A percentile compares a stretch with the other conserved stretches of the same genome.
phyloP scores from a whole-genome alignment of 2,113 vertebrate species.

The Eptatretus burgeri region DNA sequence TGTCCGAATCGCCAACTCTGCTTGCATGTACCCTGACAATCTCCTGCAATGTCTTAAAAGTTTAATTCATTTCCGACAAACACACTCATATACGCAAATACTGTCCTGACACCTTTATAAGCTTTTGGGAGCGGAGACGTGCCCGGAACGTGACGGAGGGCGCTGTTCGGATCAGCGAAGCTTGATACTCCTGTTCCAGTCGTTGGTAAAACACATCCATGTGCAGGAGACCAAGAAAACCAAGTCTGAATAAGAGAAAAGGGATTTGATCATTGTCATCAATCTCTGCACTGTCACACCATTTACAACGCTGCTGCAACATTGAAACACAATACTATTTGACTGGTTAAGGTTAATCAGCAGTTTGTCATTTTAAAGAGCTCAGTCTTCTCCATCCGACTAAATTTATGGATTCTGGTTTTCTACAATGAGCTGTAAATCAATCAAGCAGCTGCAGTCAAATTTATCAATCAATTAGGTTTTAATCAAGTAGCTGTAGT shows the following conservation, averaged over 20 bases:
- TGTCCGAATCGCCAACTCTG: no score
- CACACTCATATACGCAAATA: not conserved
- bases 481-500: no score
- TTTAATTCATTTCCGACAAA: no score
- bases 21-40: no score
- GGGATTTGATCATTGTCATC: not conserved
- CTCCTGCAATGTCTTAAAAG: no score
- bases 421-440: no score
- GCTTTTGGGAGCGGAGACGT: constrained; percentile 42
- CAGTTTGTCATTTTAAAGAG: not conserved
- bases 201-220: constrained; percentile 97
- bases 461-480: no score
- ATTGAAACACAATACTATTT: no score
- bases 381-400: no score
- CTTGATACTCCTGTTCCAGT: constrained; percentile 75
- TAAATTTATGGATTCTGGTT: no score
- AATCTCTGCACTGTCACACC: not conserved
- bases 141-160: constrained; percentile 87
- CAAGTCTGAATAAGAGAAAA: constrained; percentile 24
- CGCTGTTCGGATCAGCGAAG: constrained; percentile 57
- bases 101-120: constrained; percentile 42
- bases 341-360: not conserved
- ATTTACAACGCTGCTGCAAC: not conserved
- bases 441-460: no score
- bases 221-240: constrained; percentile 76